phyloP scores from a whole-genome alignment of 2,113 vertebrate species.

The Naja naja region DNA sequence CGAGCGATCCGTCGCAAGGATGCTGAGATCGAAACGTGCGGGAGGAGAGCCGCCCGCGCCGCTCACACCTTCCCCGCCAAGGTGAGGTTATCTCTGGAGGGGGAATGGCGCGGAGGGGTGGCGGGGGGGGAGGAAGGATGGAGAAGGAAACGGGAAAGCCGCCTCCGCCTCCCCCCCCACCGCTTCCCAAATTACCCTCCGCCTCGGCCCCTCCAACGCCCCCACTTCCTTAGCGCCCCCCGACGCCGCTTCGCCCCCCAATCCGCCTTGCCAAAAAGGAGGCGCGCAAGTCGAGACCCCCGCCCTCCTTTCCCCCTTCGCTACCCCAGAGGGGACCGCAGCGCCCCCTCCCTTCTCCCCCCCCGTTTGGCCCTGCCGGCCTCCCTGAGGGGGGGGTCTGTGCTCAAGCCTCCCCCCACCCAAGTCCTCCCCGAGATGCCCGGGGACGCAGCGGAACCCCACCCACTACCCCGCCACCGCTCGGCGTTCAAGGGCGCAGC shows the following conservation, averaged over 20 bases:
- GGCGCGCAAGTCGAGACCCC: not conserved
- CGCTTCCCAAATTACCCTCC: not conserved
- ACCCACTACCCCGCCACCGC: not conserved
- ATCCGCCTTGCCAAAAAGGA: not conserved
- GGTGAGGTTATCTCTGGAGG: not conserved
- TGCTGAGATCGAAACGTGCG: not conserved
- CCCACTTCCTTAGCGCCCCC: not conserved
- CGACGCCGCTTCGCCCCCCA: no score
- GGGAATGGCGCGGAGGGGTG: not conserved
- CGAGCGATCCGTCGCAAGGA: not conserved
- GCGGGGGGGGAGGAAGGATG: not conserved
- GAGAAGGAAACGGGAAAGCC: not conserved
- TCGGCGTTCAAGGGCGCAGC: not conserved
- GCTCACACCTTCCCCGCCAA: conserved; percentile 4
- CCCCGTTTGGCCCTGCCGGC: not conserved
- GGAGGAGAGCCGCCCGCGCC: not conserved
- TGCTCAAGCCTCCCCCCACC: not conserved
- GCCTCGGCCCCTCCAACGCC: not conserved
- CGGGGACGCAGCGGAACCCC: not conserved
- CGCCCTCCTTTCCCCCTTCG: no score
- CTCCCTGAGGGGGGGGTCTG: not conserved
- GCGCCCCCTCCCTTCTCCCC: not conserved
- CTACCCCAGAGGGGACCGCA: not conserved
- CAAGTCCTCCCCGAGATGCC: not conserved
- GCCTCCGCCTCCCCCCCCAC: not conserved